These are phyloP conservation scores for Neuroterus valhalla DNA, from an alignment of 1,140 invertebrate species.

Conservation along the genomic window DNA sequence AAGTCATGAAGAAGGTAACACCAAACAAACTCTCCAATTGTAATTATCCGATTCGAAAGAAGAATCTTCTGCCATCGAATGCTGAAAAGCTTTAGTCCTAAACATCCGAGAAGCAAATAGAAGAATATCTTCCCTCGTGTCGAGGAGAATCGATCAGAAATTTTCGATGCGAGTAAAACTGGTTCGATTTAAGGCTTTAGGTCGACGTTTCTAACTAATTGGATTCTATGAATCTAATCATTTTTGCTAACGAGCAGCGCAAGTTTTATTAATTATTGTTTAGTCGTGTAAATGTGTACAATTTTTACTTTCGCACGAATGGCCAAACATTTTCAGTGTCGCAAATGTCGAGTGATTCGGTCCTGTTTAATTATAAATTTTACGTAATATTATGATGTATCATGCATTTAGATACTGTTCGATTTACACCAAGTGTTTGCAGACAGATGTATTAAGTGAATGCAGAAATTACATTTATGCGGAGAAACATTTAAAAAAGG, in stretches of 20 bases:
- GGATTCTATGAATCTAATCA: constrained; percentile 29
- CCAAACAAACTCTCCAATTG: not conserved
- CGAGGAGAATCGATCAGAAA: constrained; percentile 5
- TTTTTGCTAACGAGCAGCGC: constrained; percentile 17
- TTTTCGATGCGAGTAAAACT: constrained; percentile 18
- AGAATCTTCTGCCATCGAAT: not conserved
- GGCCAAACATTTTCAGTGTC: constrained; percentile 15
- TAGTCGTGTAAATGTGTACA: constrained; percentile 19
- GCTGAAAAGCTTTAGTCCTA: not conserved
- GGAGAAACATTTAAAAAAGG: no score
- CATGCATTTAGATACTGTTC: constrained; percentile 20
- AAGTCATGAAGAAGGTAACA: constrained; percentile 9
- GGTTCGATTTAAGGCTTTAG: constrained; percentile 30
- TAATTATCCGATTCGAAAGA: not conserved
- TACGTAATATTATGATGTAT: constrained; percentile 10
- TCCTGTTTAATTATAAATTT: constrained; percentile 20
- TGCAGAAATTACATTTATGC: constrained; percentile 7
- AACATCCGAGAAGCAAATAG: not conserved
- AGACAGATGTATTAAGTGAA: not conserved
- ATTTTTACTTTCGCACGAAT: constrained; percentile 25
- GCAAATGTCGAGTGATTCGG: not conserved
- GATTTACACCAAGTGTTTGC: constrained; percentile 15
- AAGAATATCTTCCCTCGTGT: constrained; percentile 2
- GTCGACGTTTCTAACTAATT: constrained; percentile 23
- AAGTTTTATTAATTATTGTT: constrained; percentile 21